Evolutionary conservation across 2,888 invertebrate genomes (phyloP).

Genomic region (Dastarcus helophoroides): DNA sequence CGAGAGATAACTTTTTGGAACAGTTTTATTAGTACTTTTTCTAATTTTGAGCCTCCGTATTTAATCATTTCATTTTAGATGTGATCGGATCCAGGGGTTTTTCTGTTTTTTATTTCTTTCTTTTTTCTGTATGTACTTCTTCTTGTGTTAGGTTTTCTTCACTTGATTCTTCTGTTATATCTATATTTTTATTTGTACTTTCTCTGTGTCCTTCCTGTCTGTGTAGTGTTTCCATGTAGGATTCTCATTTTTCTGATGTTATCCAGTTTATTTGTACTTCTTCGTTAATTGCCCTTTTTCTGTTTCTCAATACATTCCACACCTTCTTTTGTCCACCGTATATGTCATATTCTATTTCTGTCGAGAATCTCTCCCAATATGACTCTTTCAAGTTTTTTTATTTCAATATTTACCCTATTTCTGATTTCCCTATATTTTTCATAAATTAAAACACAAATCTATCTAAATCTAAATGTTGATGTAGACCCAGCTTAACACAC

Average conservation of each 20-base stretch:
- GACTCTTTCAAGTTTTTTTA: too few species aligned
- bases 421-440: too few species aligned
- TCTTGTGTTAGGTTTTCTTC: conserved; percentile 4
- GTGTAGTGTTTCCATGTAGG: not conserved
- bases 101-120: conserved; percentile 8
- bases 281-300: conserved; percentile 6
- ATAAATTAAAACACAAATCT: too few species aligned
- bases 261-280: conserved; percentile 6
- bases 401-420: too few species aligned
- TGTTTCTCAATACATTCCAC: conserved; percentile 8
- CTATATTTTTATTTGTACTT: conserved; percentile 1
- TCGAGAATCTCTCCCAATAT: too few species aligned
- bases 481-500: too few species aligned
- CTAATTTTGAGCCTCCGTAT: conserved; percentile 5
- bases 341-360: too few species aligned
- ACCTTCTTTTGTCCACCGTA: too few species aligned
- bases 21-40: conserved; percentile 4
- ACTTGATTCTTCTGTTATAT: conserved; percentile 2
- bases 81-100: conserved; percentile 6
- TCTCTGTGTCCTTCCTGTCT: conserved; percentile 2
- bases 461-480: too few species aligned
- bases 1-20: conserved; percentile 6
- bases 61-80: conserved; percentile 8
- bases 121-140: conserved; percentile 2
- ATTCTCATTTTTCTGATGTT: not conserved